Base-by-base conservation (phyloP, 2,113 vertebrate genomes). In the Pica pica region DNA sequence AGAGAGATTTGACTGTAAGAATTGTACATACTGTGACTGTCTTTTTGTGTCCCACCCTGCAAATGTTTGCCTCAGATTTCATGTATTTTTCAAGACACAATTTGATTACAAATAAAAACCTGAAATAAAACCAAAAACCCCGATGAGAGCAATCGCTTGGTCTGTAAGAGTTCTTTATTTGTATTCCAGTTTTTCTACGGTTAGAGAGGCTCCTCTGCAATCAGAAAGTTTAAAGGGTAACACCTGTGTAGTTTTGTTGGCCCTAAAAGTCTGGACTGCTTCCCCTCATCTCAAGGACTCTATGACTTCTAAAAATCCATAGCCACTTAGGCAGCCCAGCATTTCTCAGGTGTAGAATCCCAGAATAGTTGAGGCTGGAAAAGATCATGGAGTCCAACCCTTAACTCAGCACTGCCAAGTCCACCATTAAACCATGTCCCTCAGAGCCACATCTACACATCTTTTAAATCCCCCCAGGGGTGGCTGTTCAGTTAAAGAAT, bases 141-240 rank as follows among this genome's bases (percentile, higher is more conserved):
- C 13, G 4, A 42, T 13, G 13, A 86, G 7, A 69, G 28, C 23
- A 68, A 56, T 61, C 0, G 0, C 10, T 78, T 71, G 31, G 53
- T 39, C 50, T 80, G 0, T 26, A 41, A 42, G 28, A 68, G 16
- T 61, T 80, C 26, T 70, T 59, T 27, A 30, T 80, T 77, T 90
- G 35, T 37, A 28, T 52, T 90, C 18, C 1, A 2, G n/a, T 24
- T 73, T 16, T 52, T 71, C 53, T 65, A 37, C 21, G 33, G 39
- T 46, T 70, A 70, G 26, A 59, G 30, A 57, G 31, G 47, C 21
- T 70, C 19, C 24, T 27, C 30, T 55, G 11, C 42, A 50, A 49
- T n/a, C 21, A 60, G 37, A 41, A 68, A 27, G 17, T n/a, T 41
- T 11, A 10, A 69, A 70, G 80, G 13, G 11, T 52, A 17, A 55